Conservation (phyloP, 1,140 invertebrate species). For the Temnothorax longispinosus region DNA sequence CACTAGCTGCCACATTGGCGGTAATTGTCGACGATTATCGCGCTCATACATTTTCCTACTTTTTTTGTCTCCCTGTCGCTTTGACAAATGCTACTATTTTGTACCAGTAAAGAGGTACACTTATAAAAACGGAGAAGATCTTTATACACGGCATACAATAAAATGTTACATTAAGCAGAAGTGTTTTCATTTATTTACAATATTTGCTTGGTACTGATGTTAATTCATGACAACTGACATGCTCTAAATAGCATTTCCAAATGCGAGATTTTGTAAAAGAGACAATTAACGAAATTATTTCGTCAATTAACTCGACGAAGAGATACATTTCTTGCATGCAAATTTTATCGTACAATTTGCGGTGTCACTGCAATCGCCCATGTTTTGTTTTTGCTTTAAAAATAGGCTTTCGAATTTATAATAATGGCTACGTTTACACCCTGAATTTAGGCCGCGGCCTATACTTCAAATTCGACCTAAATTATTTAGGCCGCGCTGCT, state of each 20-base stretch:
- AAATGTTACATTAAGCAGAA: background rate
- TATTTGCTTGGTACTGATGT: background rate
- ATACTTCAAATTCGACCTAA: too few relatives aligned
- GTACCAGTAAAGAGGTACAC: background rate
- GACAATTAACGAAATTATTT: background rate
- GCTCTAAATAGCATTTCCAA: background rate
- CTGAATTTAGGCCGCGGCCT: too few relatives aligned
- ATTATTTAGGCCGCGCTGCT: too few relatives aligned
- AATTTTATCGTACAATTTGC: slow-evolving; percentile 5
- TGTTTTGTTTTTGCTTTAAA: slow-evolving; percentile 5
- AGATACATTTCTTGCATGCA: background rate
- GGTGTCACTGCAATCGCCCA: background rate
- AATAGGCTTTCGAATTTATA: background rate
- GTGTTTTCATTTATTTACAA: background rate
- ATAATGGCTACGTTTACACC: too few relatives aligned
- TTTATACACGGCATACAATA: background rate
- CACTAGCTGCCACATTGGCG: slow-evolving; percentile 50
- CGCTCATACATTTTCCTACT: slow-evolving; percentile 29
- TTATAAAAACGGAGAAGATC: background rate
- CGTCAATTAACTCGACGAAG: background rate
- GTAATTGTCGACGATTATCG: slow-evolving; percentile 70
- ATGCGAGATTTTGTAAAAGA: background rate
- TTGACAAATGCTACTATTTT: slow-evolving; percentile 23
- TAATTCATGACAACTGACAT: background rate
- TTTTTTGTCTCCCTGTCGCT: background rate